Conservation (phyloP, 2,113 vertebrate genomes). For the Agelaius tricolor region DNA sequence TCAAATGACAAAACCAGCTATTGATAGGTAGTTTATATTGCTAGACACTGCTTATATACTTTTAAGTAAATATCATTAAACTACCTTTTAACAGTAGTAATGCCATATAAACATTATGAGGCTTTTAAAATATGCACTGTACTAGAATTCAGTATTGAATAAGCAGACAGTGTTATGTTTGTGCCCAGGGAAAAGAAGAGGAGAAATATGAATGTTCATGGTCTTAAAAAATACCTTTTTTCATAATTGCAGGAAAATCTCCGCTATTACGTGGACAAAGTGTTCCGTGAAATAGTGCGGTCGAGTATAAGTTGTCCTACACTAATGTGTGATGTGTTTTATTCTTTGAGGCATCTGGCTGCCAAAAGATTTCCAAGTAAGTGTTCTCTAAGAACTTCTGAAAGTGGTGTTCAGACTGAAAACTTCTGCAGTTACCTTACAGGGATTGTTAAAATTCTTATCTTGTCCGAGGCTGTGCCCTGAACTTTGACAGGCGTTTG, state of each 20-base stretch:
- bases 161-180: neutral
- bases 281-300: slow-evolving; percentile 92
- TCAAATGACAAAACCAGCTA: neutral
- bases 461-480: neutral
- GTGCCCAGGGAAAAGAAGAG: neutral
- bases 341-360: slow-evolving; percentile 90
- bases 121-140: neutral
- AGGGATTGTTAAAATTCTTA: neutral
- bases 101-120: neutral
- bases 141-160: neutral
- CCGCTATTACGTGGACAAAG: slow-evolving; percentile 92
- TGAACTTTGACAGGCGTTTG: neutral
- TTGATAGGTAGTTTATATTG: neutral
- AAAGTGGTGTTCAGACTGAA: neutral
- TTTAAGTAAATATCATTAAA: neutral
- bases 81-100: neutral
- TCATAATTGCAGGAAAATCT: slow-evolving; percentile 88
- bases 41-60: neutral
- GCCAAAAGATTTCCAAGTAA: slow-evolving; percentile 93
- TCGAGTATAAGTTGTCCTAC: slow-evolving; percentile 97
- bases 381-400: slow-evolving; percentile 21
- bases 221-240: neutral
- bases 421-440: neutral
- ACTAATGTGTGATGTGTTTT: slow-evolving; percentile 96
- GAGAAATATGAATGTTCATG: neutral